These are phyloP conservation scores for Euspilapteryx auroguttella DNA, from an alignment of 2,888 invertebrate genomes.

Conservation along the genomic window DNA sequence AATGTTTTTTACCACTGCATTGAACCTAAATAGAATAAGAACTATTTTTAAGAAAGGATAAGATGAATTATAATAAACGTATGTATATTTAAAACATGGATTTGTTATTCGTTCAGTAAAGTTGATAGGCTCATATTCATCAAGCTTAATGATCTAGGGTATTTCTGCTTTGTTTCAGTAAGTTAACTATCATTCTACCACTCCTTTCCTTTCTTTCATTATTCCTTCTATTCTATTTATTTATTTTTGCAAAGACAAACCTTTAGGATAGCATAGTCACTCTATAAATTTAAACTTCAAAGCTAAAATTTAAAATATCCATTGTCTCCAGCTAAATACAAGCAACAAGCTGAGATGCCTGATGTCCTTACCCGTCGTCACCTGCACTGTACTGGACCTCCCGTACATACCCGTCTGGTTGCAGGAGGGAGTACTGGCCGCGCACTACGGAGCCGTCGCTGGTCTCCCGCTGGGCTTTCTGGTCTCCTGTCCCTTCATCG, in stretches of 20 bases:
- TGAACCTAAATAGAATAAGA: slow-evolving; percentile 22
- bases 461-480: slow-evolving; percentile 50
- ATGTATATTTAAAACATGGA: no score
- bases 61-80: no score
- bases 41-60: background rate
- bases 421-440: slow-evolving; percentile 53
- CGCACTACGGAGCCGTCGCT: slow-evolving; percentile 55
- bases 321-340: no score
- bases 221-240: background rate
- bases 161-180: no score
- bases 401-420: slow-evolving; percentile 54
- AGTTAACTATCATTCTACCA: no score
- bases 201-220: slow-evolving; percentile 6
- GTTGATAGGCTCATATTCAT: no score
- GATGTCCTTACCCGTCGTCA: slow-evolving; percentile 38
- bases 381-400: slow-evolving; percentile 58
- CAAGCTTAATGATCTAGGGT: no score
- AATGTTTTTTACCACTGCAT: slow-evolving; percentile 35
- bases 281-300: background rate
- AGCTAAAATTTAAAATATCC: no score
- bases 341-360: no score
- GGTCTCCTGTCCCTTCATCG: slow-evolving; percentile 57
- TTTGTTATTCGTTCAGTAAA: no score
- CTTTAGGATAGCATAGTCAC: background rate
- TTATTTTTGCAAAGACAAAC: background rate